A percentile compares a stretch with the other conserved stretches of the same genome.
These are phyloP conservation scores for Cardinalis cardinalis DNA, from an alignment of 2,113 vertebrate species.

Conservation along the genomic window DNA sequence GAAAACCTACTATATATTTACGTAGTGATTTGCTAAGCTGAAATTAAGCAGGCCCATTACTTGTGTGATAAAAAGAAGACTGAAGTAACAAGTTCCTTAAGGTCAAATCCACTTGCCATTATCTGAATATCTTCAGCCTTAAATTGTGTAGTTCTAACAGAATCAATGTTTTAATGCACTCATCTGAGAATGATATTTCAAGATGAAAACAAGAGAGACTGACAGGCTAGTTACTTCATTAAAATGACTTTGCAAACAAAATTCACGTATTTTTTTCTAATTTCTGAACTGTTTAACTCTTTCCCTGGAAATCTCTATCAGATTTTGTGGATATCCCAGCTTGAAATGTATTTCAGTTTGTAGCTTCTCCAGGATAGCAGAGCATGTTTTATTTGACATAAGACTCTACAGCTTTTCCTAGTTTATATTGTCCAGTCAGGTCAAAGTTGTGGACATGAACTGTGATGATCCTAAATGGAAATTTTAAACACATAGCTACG, in stretches of 20 bases:
- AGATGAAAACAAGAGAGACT: constrained; percentile 8
- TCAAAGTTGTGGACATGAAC: neutral
- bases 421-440: neutral
- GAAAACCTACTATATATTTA: neutral
- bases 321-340: neutral
- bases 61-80: constrained; percentile 9
- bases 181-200: constrained; percentile 1
- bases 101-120: neutral
- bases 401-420: neutral
- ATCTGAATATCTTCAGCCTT: constrained; percentile 6
- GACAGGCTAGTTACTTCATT: neutral
- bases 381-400: neutral
- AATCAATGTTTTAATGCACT: neutral
- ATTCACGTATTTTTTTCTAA: neutral
- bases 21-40: neutral
- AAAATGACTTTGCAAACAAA: neutral
- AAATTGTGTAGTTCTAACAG: neutral
- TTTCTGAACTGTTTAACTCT: neutral
- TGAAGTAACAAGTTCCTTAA: constrained; percentile 13
- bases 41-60: neutral
- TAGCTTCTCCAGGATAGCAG: neutral
- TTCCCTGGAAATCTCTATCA: neutral
- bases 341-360: neutral
- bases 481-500: neutral
- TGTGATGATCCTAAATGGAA: neutral